A percentile compares a stretch with the other conserved stretches of the same genome.
Conservation (phyloP, 1,140 invertebrate species). For the Aphelinus certus region DNA sequence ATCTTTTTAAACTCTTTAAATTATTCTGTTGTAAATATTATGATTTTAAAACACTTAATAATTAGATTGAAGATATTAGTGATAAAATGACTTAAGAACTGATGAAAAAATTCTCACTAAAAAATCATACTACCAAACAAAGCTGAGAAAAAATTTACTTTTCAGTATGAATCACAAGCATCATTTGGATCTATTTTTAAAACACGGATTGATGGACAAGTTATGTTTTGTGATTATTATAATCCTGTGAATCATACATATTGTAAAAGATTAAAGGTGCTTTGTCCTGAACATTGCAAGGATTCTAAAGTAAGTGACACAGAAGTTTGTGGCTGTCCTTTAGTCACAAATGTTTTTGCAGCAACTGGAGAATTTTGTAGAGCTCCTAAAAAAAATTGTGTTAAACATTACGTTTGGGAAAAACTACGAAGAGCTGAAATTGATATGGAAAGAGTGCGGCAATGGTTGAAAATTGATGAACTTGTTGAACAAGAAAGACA, state of each 20-base stretch:
- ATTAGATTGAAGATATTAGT: no score
- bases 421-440: slow-evolving; percentile 91
- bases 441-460: slow-evolving; percentile 78
- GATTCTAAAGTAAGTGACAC: slow-evolving; percentile 88
- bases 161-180: slow-evolving; percentile 92
- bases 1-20: no score
- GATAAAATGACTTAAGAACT: no score
- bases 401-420: slow-evolving; percentile 95
- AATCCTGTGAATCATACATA: slow-evolving; percentile 91
- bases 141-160: slow-evolving; percentile 39
- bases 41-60: no score
- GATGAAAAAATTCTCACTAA: no score
- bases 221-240: slow-evolving; percentile 98
- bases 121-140: no score
- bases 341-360: slow-evolving; percentile 85
- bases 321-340: slow-evolving; percentile 91
- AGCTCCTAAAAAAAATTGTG: slow-evolving; percentile 89
- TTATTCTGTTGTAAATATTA: no score
- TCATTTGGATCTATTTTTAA: slow-evolving; percentile 96
- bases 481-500: slow-evolving; percentile 93
- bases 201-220: slow-evolving; percentile 91
- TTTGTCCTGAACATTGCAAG: slow-evolving; percentile 98
- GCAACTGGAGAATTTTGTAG: slow-evolving; percentile 85
- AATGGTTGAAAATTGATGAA: slow-evolving; percentile 95
- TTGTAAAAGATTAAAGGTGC: slow-evolving; percentile 92